phyloP scores from a whole-genome alignment of 53 echinoderm and acorn worm species.

The Crossaster papposus region DNA sequence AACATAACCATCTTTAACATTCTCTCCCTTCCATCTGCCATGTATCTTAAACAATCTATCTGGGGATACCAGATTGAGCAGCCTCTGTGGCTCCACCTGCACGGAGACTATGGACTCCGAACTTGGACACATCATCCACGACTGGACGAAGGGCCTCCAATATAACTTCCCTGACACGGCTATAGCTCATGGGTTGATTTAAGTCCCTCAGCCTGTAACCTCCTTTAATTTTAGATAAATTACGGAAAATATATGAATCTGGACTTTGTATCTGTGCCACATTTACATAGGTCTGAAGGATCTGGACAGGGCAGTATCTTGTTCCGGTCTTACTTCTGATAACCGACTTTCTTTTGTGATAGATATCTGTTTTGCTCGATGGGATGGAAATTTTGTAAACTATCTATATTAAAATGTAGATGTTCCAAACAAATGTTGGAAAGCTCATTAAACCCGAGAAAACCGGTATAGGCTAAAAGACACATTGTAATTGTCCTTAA shows the following conservation, averaged over 20 bases:
- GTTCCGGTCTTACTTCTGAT: not conserved
- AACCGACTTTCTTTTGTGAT: not conserved
- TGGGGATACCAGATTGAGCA: slow-evolving; percentile 52
- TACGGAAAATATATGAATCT: not conserved
- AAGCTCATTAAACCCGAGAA: not conserved
- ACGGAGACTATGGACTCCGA: slow-evolving; percentile 44
- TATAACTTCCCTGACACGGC: slow-evolving; percentile 20
- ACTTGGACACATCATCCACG: slow-evolving; percentile 37
- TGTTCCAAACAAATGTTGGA: not conserved
- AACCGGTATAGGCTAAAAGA: not conserved
- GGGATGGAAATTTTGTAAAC: no score
- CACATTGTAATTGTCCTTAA: slow-evolving; percentile 29
- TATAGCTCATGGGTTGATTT: slow-evolving; percentile 15
- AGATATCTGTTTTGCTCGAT: slow-evolving; percentile 6
- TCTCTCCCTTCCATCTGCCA: slow-evolving; percentile 43
- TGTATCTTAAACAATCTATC: slow-evolving; percentile 49
- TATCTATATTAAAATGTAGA: no score
- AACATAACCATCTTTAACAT: slow-evolving; percentile 54
- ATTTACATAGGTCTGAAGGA: slow-evolving; percentile 16
- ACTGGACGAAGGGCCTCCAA: slow-evolving; percentile 44
- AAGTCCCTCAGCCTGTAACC: slow-evolving; percentile 1
- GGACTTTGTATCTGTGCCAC: slow-evolving; percentile 24
- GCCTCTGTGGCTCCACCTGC: slow-evolving; percentile 47
- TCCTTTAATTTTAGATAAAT: slow-evolving; percentile 27
- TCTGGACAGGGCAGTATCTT: slow-evolving; percentile 1